Evolutionary conservation across 1,140 invertebrate species (phyloP), one percentile per base, ranked within the genome.

Genomic region (Drosophila varians): DNA sequence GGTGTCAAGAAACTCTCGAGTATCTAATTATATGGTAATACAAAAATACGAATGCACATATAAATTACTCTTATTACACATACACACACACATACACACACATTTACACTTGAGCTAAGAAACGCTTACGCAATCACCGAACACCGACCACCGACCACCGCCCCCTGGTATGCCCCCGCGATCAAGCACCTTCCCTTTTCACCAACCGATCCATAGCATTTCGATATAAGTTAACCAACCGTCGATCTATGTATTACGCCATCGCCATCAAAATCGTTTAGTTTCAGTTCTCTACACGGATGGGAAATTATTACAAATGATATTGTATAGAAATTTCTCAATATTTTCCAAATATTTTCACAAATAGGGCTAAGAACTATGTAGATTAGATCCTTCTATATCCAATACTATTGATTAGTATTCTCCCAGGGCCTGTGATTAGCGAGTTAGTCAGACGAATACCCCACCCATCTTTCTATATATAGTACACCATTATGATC

Each of bases 1-100:
- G 43, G 75, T 86, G 76, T 84, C 80, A 84, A 86, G 79, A 84
- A 84, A 84, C 75, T 72, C 61, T 84, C 65, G 77, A 86, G 80
- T 79, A 77, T 77, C 86, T 89, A 89, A 89, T 89, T 89, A 82
- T 89, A 80, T 89, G 86, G 86, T 89, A 89, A 89, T 89, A 80
- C 74, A 61, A 57, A 66, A 78, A 74, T 65, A 88, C 84, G 75
- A 65, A 83, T 80, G 76, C 89, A 79, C 73, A 89, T 89, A 89
- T 89, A 77, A 89, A 84, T 84, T 89, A 86, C 66, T 89, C 74
- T 68, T 87, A 87, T 87, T 87, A 82, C 62, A 64, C 48, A n/a
- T n/a, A 55, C 34, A 61, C 26, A 61, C 46, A 52, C 42, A 60
- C 43, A 60, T 43, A 40, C 21, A 43, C 21, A 16, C n/a, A 4